These are phyloP conservation scores for Epinephelus lanceolatus DNA, from an alignment of 2,113 vertebrate genomes.

Conservation along the genomic window DNA sequence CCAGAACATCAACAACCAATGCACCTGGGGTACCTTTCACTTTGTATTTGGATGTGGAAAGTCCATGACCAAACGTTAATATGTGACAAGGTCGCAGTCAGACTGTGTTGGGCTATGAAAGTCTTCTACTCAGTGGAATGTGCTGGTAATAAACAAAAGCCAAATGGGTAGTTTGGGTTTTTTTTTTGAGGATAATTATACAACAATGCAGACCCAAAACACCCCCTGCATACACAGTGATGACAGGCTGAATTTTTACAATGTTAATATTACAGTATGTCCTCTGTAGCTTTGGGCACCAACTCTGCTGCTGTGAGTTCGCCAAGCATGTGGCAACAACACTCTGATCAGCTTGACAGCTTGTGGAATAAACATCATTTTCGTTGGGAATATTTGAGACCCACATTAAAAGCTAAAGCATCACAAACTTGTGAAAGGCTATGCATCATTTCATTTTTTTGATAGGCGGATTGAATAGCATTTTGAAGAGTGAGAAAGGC, in stretches of 20 bases:
- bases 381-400: neutral
- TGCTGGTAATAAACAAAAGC: too few relatives aligned
- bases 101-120: too few relatives aligned
- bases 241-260: neutral
- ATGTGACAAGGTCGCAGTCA: too few relatives aligned
- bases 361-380: constrained; percentile 26
- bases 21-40: too few relatives aligned
- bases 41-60: too few relatives aligned
- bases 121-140: too few relatives aligned
- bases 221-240: neutral
- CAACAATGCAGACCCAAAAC: too few relatives aligned
- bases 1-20: too few relatives aligned
- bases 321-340: neutral
- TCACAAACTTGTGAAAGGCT: constrained; percentile 4
- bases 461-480: constrained; percentile 19
- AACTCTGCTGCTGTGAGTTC: neutral
- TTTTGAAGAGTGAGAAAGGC: neutral
- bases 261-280: neutral
- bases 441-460: constrained; percentile 30
- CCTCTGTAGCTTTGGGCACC: neutral
- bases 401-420: neutral
- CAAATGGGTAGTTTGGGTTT: too few relatives aligned
- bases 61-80: too few relatives aligned
- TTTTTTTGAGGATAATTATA: too few relatives aligned
- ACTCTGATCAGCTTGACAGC: neutral